These are phyloP conservation scores for Acrossocheilus fasciatus DNA, from an alignment of 2,797 vertebrate genomes.

Conservation along the genomic window DNA sequence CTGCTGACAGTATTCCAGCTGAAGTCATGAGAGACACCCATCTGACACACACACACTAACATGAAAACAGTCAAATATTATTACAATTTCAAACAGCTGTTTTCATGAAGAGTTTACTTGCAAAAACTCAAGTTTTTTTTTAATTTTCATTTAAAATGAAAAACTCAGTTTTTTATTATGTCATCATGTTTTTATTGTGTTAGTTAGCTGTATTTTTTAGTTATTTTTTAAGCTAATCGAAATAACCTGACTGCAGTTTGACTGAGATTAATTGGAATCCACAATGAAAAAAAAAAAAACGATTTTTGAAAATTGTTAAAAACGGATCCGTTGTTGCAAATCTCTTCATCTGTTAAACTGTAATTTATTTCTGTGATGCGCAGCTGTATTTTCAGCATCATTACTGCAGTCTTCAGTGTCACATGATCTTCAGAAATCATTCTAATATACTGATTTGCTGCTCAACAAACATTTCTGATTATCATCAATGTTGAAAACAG, in stretches of 20 bases:
- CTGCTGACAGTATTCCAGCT: neutral
- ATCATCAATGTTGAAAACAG: neutral
- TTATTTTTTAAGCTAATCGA: too few species aligned
- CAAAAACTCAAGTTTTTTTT: too few species aligned
- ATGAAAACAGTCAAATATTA: neutral
- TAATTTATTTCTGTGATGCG: neutral
- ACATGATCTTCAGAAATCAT: neutral
- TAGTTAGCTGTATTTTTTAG: too few species aligned
- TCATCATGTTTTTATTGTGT: too few species aligned
- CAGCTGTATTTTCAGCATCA: neutral
- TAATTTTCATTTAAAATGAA: too few species aligned
- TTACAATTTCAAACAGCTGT: neutral
- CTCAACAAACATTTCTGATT: neutral
- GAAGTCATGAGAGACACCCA: neutral
- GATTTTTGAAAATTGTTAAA: too few species aligned
- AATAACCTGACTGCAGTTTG: too few species aligned
- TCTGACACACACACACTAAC: neutral
- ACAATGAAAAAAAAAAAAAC: too few species aligned
- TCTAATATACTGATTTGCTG: neutral
- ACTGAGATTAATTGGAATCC: too few species aligned
- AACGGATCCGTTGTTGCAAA: too few species aligned
- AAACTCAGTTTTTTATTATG: too few species aligned
- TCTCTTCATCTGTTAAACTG: neutral
- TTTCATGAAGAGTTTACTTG: too few species aligned
- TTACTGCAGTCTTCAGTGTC: constrained; percentile 3